Percentiles rank a stretch among this genome's conserved stretches.
phyloP scores from a whole-genome alignment of 2,113 vertebrate species.

The Centrocercus urophasianus region DNA sequence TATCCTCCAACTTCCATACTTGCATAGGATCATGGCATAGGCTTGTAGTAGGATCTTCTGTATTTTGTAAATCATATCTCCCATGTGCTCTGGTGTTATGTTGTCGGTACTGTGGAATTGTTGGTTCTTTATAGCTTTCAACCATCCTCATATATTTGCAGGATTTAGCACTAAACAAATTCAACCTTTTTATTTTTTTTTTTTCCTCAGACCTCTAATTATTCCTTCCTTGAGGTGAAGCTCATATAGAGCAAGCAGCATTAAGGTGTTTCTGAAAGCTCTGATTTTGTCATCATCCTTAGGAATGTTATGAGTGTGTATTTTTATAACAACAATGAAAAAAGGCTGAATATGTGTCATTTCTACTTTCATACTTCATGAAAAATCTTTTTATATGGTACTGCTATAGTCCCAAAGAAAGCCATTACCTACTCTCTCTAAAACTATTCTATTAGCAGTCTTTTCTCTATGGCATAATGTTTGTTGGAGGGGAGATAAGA shows the following conservation, averaged over 20 bases:
- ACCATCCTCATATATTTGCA: background rate
- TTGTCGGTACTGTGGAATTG: background rate
- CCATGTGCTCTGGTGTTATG: background rate
- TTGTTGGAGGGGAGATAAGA: slow-evolving; percentile 31
- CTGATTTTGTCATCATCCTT: background rate
- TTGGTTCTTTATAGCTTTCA: background rate
- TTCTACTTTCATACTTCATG: background rate
- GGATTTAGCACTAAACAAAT: background rate
- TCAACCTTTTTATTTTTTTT: background rate
- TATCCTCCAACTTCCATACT: background rate
- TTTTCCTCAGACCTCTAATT: background rate
- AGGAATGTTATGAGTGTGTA: background rate
- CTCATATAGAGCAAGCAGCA: background rate
- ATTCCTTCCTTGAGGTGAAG: background rate
- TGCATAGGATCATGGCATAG: rapidly evolving
- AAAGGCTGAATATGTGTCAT: background rate
- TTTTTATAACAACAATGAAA: background rate
- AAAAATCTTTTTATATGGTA: background rate
- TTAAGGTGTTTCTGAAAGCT: background rate
- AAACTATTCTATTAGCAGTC: background rate
- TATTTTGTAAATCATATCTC: background rate
- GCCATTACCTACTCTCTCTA: background rate
- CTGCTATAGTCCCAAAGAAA: background rate
- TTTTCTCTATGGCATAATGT: background rate
- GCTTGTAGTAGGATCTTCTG: background rate